Evolutionary conservation across 2,113 vertebrate genomes (phyloP).

Genomic region (Macquaria australasica): DNA sequence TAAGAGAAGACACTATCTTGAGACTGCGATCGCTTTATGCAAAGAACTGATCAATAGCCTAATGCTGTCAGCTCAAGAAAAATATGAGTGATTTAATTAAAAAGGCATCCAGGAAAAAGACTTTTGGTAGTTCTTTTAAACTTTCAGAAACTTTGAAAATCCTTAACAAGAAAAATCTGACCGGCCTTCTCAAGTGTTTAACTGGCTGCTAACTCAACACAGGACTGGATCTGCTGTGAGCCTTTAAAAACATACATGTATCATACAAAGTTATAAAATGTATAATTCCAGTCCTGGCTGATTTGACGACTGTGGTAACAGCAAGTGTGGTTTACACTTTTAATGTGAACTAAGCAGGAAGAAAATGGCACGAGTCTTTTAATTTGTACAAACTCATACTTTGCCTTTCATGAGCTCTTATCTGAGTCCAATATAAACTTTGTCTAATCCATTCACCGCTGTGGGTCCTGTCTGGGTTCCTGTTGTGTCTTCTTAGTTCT

Average conservation of each 20-base stretch:
- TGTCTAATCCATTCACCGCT: constrained; percentile 13
- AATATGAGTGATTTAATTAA: background rate
- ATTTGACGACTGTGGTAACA: too few species aligned
- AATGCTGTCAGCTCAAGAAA: too few species aligned
- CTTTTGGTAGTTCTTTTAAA: background rate
- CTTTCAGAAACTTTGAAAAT: too few species aligned
- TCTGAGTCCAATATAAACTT: constrained; percentile 25
- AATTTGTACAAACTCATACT: background rate
- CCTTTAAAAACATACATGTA: background rate
- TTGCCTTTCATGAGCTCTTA: constrained; percentile 12
- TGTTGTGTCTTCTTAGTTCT: constrained; percentile 54
- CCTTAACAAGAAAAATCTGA: background rate
- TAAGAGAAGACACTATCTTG: background rate
- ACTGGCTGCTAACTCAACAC: background rate
- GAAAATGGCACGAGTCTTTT: background rate
- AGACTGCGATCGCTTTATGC: background rate
- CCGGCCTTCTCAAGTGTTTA: background rate
- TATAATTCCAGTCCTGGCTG: too few species aligned
- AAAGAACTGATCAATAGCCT: too few species aligned
- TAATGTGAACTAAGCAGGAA: too few species aligned
- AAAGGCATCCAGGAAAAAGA: background rate
- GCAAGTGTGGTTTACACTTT: too few species aligned
- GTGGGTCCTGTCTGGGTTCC: constrained; percentile 36
- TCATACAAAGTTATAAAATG: too few species aligned
- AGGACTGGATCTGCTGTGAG: background rate